These are phyloP conservation scores for Campaea margaritaria DNA, from an alignment of 2,888 invertebrate species.

Conservation along the genomic window DNA sequence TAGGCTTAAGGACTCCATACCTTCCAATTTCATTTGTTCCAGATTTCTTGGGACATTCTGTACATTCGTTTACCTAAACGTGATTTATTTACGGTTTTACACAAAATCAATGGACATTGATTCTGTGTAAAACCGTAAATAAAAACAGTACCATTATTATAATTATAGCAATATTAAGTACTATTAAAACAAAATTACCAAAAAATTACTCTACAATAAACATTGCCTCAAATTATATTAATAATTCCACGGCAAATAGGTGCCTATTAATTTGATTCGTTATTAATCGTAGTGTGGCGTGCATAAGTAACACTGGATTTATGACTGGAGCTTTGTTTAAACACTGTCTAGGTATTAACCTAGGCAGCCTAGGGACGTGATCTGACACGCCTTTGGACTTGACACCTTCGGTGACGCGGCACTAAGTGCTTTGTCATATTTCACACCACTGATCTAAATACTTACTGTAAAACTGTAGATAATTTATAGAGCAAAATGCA, in stretches of 20 bases:
- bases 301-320: constrained; percentile 56
- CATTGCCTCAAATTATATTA: constrained; percentile 41
- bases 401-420: constrained; percentile 24
- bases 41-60: too few relatives aligned
- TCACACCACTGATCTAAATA: constrained; percentile 29
- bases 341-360: constrained; percentile 8
- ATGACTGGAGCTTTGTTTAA: constrained; percentile 42
- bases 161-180: too few relatives aligned
- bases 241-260: constrained; percentile 38
- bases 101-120: too few relatives aligned
- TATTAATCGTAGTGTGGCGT: constrained; percentile 57
- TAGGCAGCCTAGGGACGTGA: constrained; percentile 16
- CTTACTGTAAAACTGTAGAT: constrained; percentile 15
- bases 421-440: constrained; percentile 32
- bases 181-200: too few relatives aligned
- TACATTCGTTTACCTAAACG: too few relatives aligned
- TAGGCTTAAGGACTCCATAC: too few relatives aligned
- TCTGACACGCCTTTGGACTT: constrained; percentile 19
- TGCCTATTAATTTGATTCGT: constrained; percentile 50
- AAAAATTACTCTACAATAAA: too few relatives aligned
- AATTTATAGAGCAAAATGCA: constrained; percentile 19
- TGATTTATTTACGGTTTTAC: too few relatives aligned
- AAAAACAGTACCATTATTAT: too few relatives aligned
- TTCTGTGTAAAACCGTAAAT: too few relatives aligned
- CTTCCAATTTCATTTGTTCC: too few relatives aligned